Evolutionary conservation across 2,888 invertebrate genomes (phyloP).

Genomic region (Lottia gigantea): DNA sequence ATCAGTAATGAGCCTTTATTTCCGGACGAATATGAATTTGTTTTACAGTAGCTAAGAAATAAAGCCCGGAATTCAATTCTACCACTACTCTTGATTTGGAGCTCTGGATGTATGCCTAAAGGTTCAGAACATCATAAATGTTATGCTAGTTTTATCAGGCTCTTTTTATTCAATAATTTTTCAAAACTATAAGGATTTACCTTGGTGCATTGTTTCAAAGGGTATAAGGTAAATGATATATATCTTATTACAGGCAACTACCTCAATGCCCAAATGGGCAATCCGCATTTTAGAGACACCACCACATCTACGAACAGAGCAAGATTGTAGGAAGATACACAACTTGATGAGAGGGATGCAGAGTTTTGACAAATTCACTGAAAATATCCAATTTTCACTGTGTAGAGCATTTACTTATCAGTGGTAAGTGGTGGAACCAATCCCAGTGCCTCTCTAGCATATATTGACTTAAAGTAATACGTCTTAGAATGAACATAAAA

Average conservation of each 20-base stretch:
- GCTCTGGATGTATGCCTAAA: too few relatives aligned
- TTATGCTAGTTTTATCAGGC: too few relatives aligned
- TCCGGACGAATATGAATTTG: conserved; percentile 7
- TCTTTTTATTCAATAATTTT: too few relatives aligned
- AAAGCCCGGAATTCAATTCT: too few relatives aligned
- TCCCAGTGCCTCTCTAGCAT: neutral
- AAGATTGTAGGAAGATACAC: conserved; percentile 53
- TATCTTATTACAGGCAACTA: conserved; percentile 32
- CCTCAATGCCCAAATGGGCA: conserved; percentile 57
- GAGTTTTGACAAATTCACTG: conserved; percentile 60
- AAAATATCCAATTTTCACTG: conserved; percentile 58
- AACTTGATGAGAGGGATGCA: conserved; percentile 56
- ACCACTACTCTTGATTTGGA: too few relatives aligned
- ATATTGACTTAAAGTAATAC: too few relatives aligned
- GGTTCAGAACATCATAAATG: too few relatives aligned
- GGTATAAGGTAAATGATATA: too few relatives aligned
- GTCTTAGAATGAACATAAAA: too few relatives aligned
- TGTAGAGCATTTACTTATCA: conserved; percentile 52
- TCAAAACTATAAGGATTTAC: too few relatives aligned
- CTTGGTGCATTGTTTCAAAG: too few relatives aligned
- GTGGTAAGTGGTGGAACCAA: conserved; percentile 34
- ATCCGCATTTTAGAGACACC: conserved; percentile 38
- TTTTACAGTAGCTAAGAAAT: neutral
- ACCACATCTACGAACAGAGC: conserved; percentile 44
- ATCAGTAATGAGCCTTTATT: neutral